Evolutionary conservation across 2,797 vertebrate genomes (phyloP).

Genomic region (Etheostoma nigrum): DNA sequence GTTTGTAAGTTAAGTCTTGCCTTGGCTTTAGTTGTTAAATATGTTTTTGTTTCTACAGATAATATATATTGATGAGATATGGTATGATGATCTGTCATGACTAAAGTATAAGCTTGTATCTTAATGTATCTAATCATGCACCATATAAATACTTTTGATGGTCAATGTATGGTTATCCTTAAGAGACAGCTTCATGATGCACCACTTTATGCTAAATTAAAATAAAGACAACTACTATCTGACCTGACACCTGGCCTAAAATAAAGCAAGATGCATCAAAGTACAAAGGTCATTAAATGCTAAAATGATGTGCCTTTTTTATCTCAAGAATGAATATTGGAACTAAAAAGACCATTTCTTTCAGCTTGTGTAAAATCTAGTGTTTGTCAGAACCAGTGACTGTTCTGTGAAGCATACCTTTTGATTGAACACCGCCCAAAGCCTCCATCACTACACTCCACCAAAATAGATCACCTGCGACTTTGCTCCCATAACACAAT

Average conservation of each 20-base stretch:
- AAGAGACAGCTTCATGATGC: not conserved
- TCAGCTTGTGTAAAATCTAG: not conserved
- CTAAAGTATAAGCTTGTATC: not conserved
- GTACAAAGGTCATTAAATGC: not conserved
- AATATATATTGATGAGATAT: not conserved
- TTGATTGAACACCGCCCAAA: not conserved
- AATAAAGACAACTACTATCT: not conserved
- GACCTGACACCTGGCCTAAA: not conserved
- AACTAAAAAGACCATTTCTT: not conserved
- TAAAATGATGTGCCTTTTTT: not conserved
- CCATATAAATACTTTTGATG: not conserved
- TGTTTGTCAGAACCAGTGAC: not conserved
- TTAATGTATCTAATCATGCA: not conserved
- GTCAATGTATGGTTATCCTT: not conserved
- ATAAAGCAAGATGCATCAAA: not conserved
- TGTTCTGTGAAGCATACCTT: constrained; percentile 4
- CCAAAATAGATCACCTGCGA: constrained; percentile 19
- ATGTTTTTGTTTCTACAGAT: not conserved
- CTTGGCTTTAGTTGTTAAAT: not conserved
- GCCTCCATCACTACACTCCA: not conserved
- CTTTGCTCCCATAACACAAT: not conserved
- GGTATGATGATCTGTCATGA: not conserved
- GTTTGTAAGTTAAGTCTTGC: not conserved
- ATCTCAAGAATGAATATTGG: not conserved
- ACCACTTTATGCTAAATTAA: not conserved